Percentiles rank a stretch among this genome's conserved stretches.
phyloP scores from a whole-genome alignment of 2,797 vertebrate genomes.

The Hemitrygon akajei region DNA sequence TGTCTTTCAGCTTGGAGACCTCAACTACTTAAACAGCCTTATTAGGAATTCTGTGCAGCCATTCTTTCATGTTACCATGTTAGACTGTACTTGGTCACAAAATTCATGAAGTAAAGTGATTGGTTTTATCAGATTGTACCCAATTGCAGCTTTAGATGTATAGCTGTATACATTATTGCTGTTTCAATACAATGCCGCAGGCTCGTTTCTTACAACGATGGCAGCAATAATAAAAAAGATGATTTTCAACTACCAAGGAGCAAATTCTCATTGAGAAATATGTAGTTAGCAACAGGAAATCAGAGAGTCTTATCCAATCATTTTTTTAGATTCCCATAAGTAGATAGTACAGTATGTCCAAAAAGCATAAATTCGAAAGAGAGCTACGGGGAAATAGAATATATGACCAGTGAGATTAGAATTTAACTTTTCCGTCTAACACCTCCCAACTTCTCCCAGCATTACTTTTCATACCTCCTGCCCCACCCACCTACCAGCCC shows the following conservation, averaged over 20 bases:
- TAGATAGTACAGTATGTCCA: not conserved
- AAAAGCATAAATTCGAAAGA: not conserved
- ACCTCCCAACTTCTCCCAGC: no score
- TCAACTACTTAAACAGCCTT: not conserved
- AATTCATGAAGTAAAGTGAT: not conserved
- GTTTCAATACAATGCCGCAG: not conserved
- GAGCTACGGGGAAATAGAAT: not conserved
- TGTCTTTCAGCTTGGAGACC: not conserved
- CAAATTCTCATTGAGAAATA: not conserved
- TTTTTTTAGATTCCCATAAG: not conserved
- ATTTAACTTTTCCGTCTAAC: no score
- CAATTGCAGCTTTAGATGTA: not conserved
- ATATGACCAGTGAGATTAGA: no score
- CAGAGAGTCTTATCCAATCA: not conserved
- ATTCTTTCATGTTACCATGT: not conserved
- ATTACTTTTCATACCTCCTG: no score
- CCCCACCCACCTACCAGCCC: no score
- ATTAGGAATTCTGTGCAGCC: not conserved
- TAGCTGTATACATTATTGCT: not conserved
- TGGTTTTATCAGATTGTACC: not conserved
- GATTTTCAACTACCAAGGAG: not conserved
- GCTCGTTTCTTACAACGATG: not conserved
- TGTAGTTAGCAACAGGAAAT: not conserved
- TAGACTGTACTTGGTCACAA: not conserved
- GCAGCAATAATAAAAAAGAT: not conserved